A percentile compares a stretch with the other conserved stretches of the same genome.
Evolutionary conservation across 2,113 vertebrate species (phyloP).

Genomic region (Corythornis madagascariensis): DNA sequence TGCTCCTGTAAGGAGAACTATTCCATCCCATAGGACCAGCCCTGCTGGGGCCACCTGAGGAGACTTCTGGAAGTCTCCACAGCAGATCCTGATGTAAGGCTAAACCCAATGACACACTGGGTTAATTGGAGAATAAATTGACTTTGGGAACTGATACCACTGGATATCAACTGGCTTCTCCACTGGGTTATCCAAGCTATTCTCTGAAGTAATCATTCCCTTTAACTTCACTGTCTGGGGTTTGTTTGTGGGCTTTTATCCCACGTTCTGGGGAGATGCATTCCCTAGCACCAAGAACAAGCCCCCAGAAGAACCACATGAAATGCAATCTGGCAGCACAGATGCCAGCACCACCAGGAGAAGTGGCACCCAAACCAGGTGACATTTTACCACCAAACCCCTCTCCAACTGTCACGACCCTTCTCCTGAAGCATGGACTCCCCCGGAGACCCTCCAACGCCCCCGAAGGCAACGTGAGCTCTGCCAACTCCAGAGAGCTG

Average conservation of each 20-base stretch:
- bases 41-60: neutral
- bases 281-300: neutral
- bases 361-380: neutral
- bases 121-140: neutral
- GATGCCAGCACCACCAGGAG: neutral
- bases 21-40: neutral
- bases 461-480: neutral
- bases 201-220: neutral
- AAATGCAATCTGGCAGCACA: neutral
- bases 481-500: rapidly evolving
- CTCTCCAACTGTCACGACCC: neutral
- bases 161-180: neutral
- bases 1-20: neutral
- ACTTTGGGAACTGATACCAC: neutral
- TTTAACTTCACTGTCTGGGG: neutral
- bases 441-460: rapidly evolving
- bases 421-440: rapidly evolving
- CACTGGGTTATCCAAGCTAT: neutral
- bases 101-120: neutral
- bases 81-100: neutral
- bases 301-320: neutral
- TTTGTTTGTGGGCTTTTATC: neutral
- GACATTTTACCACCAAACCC: neutral
- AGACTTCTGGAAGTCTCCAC: neutral
- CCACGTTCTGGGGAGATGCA: neutral